Evolutionary conservation across 2,113 vertebrate genomes (phyloP), one percentile per base, ranked within the genome.

Genomic region (Notiomystis cincta): DNA sequence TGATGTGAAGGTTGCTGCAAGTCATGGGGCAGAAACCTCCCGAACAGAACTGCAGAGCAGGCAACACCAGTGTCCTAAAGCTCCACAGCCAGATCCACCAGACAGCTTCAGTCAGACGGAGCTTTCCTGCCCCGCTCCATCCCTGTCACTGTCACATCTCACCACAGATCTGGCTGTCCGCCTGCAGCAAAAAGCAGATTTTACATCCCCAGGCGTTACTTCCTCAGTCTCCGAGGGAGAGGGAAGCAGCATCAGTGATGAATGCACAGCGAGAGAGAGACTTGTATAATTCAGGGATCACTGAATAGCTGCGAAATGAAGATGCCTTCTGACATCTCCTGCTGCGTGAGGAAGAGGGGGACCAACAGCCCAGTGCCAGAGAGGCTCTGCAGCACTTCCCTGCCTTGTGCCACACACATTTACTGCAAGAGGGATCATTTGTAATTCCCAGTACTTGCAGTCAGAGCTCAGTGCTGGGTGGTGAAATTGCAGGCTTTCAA

Each of bases 261-360:
- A 82, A 92, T 37, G 77, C 87, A 48, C 93, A 90, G 93, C 1
- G 1, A 95, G 94, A 83, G 82, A 77, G 67, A 90, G 87, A 78
- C 88, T 90, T 62, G 76, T 90, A 44, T 94, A 91, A 90, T 93
- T 96, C 87, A 94, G 89, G 92, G 91, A 93, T 86, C 92, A 90
- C 94, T 88, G 93, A 96, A 87, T 78, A 88, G 93, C 93, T 93
- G 90, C 0, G 9, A 93, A 92, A 94, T 91, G 94, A 94, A 93
- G 86, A 92, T 96, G 92, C 93, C 89, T 95, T 95, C 94, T 95
- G 95, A 95, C 92, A 93, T 91, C 67, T 90, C 87, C 90, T 48
- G 71, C 78, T 45, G 67, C 3, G 27, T 70, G 82, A 91, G 72
- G 67, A 87, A 72, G 89, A 95, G 42, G 8, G 78, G 75, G 53